Evolutionary conservation across 2,888 invertebrate species (phyloP).

Genomic region (Cheilosia urbana): DNA sequence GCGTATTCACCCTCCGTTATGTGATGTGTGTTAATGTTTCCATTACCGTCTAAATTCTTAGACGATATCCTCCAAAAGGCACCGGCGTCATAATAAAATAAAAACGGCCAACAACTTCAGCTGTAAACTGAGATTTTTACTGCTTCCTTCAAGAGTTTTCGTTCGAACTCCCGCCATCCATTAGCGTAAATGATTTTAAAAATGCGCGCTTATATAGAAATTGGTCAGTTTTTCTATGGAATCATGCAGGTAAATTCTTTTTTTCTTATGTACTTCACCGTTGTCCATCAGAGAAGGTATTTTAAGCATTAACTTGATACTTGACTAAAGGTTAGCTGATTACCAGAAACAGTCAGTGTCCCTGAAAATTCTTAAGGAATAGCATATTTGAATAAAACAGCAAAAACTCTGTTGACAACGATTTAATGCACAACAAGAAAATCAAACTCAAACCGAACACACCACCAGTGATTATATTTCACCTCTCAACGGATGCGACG

Average conservation of each 20-base stretch:
- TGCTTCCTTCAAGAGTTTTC: conserved; percentile 15
- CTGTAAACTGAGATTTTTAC: conserved; percentile 41
- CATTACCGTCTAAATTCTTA: conserved; percentile 17
- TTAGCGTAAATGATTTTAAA: conserved; percentile 6
- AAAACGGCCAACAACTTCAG: conserved; percentile 8
- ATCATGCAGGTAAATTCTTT: no score
- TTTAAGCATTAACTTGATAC: no score
- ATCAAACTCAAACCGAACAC: neutral
- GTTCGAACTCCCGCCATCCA: conserved; percentile 6
- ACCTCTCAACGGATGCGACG: conserved; percentile 25
- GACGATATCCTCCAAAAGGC: conserved; percentile 1
- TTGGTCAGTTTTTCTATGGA: no score
- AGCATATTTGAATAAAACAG: no score
- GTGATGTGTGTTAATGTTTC: conserved; percentile 13
- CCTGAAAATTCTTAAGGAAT: no score
- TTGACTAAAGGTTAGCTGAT: no score
- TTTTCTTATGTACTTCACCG: no score
- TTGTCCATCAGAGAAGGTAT: no score
- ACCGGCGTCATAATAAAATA: conserved; percentile 22
- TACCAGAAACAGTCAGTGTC: no score
- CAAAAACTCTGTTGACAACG: no score
- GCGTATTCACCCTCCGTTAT: neutral
- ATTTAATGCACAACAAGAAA: neutral
- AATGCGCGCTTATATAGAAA: neutral
- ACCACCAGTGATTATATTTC: neutral